Evolutionary conservation across 2,113 vertebrate species (phyloP).

Genomic region (Melanostigma gelatinosum): DNA sequence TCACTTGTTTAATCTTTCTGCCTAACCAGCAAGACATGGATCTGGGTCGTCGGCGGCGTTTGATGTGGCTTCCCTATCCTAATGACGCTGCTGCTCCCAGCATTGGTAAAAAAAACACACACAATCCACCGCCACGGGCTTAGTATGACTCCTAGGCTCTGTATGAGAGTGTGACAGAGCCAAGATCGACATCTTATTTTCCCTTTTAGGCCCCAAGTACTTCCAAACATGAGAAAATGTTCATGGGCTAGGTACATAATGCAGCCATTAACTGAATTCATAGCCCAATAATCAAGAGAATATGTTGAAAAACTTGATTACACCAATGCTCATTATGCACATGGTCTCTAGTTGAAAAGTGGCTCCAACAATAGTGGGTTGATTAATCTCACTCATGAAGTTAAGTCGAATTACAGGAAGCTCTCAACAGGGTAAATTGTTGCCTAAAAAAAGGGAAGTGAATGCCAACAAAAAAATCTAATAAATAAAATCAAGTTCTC

Average conservation of each 20-base stretch:
- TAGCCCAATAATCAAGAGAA: constrained; percentile 49
- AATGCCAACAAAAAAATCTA: constrained; percentile 30
- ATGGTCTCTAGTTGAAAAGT: constrained; percentile 50
- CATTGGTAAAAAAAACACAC: constrained; percentile 33
- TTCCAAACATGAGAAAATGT: constrained; percentile 7
- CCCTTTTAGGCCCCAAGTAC: not conserved
- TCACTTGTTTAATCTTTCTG: constrained; percentile 40
- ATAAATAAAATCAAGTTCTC: constrained; percentile 31
- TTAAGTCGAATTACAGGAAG: constrained; percentile 72
- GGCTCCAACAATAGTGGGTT: constrained; percentile 61
- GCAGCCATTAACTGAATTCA: constrained; percentile 21
- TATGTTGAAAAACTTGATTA: constrained; percentile 33
- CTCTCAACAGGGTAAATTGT: constrained; percentile 64
- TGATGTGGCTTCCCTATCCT: constrained; percentile 60
- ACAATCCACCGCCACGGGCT: constrained; percentile 26
- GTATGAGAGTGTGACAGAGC: constrained; percentile 2
- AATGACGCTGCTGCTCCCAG: constrained; percentile 38
- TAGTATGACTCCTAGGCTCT: constrained; percentile 30
- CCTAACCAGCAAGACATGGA: constrained; percentile 52
- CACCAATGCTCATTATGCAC: constrained; percentile 6
- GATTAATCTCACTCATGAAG: constrained; percentile 75
- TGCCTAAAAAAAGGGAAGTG: constrained; percentile 27
- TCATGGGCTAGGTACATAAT: constrained; percentile 7
- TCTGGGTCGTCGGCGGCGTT: constrained; percentile 24
- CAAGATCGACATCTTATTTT: not conserved